Base-by-base conservation (phyloP, 2,888 invertebrate species). In the Philereme transversata region DNA sequence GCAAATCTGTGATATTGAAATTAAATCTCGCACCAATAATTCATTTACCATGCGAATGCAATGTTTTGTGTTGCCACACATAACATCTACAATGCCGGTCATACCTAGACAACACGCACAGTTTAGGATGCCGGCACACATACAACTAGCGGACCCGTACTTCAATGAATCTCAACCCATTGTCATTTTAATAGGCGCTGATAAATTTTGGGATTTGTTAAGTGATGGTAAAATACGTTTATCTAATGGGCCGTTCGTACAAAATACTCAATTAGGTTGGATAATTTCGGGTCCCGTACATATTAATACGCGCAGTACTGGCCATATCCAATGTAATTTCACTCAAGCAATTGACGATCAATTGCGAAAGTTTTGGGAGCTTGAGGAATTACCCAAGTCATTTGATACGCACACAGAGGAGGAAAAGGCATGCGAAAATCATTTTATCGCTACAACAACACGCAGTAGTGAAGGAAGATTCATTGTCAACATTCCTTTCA, bases 211-310 rank as follows among this genome's bases (percentile, higher is more conserved):
- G 60, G 60, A 71, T 8, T 57, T 71, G 36, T 50, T 71, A 10
- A 40, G 41, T 11, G n/a, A 11, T 1, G 34, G 46, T 4, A 63
- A 58, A 51, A 65, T 71, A 8, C 57, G 52, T 22, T 55, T 74
- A 50, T 51, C 50, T 36, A 62, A 38, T 22, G 70, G 70, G 5
- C 73, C 72, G 4, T 69, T 49, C 44, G 49, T 72, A 45, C 66
- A 68, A 44, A 63, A 71, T 41, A 68, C 72, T 5, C 43, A 57
- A 11, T 51, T 72, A 52, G 74, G 72, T 0, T 74, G 71, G 70
- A 47, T 72, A 1, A 49, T 74, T 4, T 64, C 71, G 0, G 72
- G 71, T 7, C 58, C 67, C 8, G 48, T 71, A 9, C 11, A 56
- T 53, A 34, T 46, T 22, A 22, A 3, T 9, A 33, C 5, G 6